Evolutionary conservation across 2,888 invertebrate species (phyloP).

Genomic region (Panorpa germanica): DNA sequence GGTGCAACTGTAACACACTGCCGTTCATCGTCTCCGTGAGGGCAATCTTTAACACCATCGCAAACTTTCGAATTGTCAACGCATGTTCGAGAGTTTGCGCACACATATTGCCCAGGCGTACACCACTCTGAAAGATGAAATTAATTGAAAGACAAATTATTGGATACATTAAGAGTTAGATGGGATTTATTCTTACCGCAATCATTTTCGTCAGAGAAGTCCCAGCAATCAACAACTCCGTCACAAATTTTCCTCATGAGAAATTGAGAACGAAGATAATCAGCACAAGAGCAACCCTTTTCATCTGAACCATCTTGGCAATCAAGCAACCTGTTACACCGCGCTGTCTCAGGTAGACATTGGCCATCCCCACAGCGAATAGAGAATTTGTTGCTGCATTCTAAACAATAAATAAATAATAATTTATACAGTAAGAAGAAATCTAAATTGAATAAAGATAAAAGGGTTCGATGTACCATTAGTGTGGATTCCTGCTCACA

Average conservation of each 20-base stretch:
- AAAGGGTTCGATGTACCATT: too few relatives aligned
- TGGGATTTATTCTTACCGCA: conserved; percentile 35
- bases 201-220: conserved; percentile 56
- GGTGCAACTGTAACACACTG: conserved; percentile 49
- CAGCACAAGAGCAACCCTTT: conserved; percentile 52
- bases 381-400: conserved; percentile 27
- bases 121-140: conserved; percentile 44
- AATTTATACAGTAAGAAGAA: neutral
- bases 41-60: conserved; percentile 51
- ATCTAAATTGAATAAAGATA: too few relatives aligned
- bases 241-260: conserved; percentile 58
- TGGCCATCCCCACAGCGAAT: conserved; percentile 40
- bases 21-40: conserved; percentile 55
- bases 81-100: conserved; percentile 51
- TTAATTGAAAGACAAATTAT: conserved; percentile 1
- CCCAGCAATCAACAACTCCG: conserved; percentile 62
- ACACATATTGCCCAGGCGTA: conserved; percentile 47
- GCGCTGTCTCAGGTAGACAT: conserved; percentile 41
- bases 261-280: conserved; percentile 49
- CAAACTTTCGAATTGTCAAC: conserved; percentile 44
- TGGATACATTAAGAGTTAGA: neutral
- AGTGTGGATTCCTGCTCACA: too few relatives aligned
- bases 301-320: conserved; percentile 54
- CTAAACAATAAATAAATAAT: conserved; percentile 5
- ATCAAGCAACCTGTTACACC: conserved; percentile 52